A percentile compares a stretch with the other conserved stretches of the same genome.
Conservation (phyloP, 92 coral and sea anemone species). For the Pocillopora grandis region DNA sequence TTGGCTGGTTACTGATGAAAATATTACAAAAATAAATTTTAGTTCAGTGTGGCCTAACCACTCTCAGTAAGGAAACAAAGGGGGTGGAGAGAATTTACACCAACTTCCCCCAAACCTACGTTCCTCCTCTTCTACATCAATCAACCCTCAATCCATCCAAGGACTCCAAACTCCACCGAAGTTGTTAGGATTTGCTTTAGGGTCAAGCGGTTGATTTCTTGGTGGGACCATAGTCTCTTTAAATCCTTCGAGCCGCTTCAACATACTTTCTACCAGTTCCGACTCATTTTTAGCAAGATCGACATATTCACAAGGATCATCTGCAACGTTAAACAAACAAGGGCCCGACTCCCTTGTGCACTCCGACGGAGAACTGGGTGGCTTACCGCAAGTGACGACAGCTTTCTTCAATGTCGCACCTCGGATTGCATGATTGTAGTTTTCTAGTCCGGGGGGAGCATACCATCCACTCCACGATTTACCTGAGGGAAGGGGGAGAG, state of each 20-base stretch:
- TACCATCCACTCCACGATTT: constrained; percentile 82
- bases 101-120: too few relatives aligned
- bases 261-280: constrained; percentile 55
- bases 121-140: background rate
- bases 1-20: too few relatives aligned
- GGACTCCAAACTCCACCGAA: constrained; percentile 83
- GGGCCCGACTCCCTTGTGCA: constrained; percentile 74
- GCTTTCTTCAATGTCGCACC: constrained; percentile 67
- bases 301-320: constrained; percentile 84
- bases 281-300: constrained; percentile 63
- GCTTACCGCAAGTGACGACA: constrained; percentile 74
- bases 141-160: constrained; percentile 48
- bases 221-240: constrained; percentile 84
- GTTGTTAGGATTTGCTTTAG: constrained; percentile 54
- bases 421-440: constrained; percentile 22
- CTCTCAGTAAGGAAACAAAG: too few relatives aligned
- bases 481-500: constrained; percentile 32
- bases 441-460: constrained; percentile 78
- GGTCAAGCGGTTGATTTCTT: constrained; percentile 61
- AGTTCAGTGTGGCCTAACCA: too few relatives aligned
- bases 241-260: constrained; percentile 68
- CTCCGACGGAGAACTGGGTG: constrained; percentile 54
- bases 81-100: too few relatives aligned
- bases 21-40: too few relatives aligned
- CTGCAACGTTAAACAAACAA: constrained; percentile 67